Base-by-base conservation (phyloP, 2,797 vertebrate genomes). In the Florisuga fusca region DNA sequence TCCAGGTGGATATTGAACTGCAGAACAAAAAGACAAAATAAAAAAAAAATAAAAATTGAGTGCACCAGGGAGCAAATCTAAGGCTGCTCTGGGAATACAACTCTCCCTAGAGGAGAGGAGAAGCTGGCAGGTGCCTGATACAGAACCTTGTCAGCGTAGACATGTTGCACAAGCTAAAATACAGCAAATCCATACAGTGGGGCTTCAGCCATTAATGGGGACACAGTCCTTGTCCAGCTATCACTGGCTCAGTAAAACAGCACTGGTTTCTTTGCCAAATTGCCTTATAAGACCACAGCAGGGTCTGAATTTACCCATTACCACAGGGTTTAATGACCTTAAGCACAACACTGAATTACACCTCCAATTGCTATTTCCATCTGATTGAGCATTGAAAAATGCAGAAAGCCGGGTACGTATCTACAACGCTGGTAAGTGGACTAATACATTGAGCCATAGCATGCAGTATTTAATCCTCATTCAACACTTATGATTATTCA, bases 361-460 rank as follows among this genome's bases (percentile, higher is more conserved):
- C 75, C 68, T 92, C 38, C 81, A 92, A 36, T 93, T 93, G 62
- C n/a, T 85, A 85, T 77, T 92, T 93, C 86, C 45, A n/a, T 89
- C 88, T 90, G 91, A 95, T 94, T 92, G 93, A 85, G 21, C 72
- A 78, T 62, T 68, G 87, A 95, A 94, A 96, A 93, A 92, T 68
- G 68, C 72, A 87, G 84, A 77, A 94, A 27, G 38, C 54, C 83
- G 84, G 22, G 71, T 75, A 75, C 34, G 7, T 22, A 8, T 29
- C 54, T 36, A 78, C 54, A 89, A 15, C 57, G 33, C 46, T 59
- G 29, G 64, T 59, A 93, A 91, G 86, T 9, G 19, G 22, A 61
- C 64, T 58, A 64, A 68, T 27, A 72, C 33, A 23, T 5, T 64
- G 86, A 89, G 78, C 67, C 16, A 69, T 62, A 85, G 64, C 31